These are phyloP conservation scores for human DNA, from an alignment of 2,113 vertebrate genomes.

Conservation along the genomic window DNA sequence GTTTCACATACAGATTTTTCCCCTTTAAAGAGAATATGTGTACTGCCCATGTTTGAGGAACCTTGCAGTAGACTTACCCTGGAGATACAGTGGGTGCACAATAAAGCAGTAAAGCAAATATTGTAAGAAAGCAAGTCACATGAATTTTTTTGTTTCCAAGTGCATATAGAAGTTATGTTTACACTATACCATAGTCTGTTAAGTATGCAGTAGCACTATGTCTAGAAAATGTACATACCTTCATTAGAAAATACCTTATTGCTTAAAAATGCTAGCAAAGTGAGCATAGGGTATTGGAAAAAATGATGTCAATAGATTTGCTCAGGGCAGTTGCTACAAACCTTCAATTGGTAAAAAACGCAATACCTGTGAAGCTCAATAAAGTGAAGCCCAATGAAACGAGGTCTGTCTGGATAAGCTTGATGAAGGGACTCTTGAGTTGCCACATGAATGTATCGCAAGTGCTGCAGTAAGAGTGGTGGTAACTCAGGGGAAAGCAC, in stretches of 20 bases:
- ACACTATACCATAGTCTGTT: not conserved
- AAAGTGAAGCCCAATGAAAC: not conserved
- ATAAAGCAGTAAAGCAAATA: not conserved
- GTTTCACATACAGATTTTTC: not conserved
- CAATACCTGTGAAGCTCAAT: not conserved
- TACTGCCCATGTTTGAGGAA: not conserved
- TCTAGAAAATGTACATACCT: not conserved
- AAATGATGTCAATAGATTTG: not conserved
- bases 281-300: not conserved
- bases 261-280: not conserved
- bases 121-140: not conserved
- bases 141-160: not conserved
- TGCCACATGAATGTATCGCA: not conserved
- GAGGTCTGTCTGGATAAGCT: not conserved
- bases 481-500: not conserved
- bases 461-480: fast-evolving
- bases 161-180: not conserved
- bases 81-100: not conserved
- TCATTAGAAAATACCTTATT: not conserved
- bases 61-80: not conserved
- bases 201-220: not conserved
- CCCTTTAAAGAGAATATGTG: not conserved
- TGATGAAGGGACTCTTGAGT: not conserved
- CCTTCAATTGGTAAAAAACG: not conserved
- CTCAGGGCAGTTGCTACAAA: not conserved